These are phyloP conservation scores for Poeciliopsis presidionis DNA, from an alignment of 2,797 vertebrate species.

Conservation along the genomic window DNA sequence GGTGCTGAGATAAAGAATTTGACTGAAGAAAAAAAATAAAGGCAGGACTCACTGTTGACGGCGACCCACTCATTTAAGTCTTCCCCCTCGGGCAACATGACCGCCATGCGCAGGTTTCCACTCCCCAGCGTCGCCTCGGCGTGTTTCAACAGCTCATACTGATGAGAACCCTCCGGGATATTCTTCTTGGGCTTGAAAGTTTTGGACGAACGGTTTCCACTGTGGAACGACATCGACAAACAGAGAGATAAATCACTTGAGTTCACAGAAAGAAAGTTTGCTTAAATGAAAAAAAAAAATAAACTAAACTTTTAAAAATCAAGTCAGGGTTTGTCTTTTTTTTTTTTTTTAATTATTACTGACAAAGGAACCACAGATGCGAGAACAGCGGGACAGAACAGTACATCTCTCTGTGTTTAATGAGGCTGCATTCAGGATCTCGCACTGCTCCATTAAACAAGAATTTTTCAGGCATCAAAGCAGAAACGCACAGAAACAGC, in stretches of 20 bases:
- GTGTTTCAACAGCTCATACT: slow-evolving; percentile 97
- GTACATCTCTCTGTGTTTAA: slow-evolving; percentile 50
- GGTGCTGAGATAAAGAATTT: slow-evolving; percentile 8
- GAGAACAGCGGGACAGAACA: slow-evolving; percentile 41
- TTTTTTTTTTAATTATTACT: neutral
- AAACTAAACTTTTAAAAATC: neutral
- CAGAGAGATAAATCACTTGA: slow-evolving; percentile 5
- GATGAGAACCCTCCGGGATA: slow-evolving; percentile 97
- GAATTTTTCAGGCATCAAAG: slow-evolving; percentile 47
- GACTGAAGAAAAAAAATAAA: slow-evolving; percentile 9
- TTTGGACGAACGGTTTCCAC: slow-evolving; percentile 93
- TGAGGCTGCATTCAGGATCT: slow-evolving; percentile 59
- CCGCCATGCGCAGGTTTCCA: slow-evolving; percentile 96
- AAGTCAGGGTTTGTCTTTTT: neutral
- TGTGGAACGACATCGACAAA: slow-evolving; percentile 60
- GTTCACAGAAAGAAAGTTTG: neutral
- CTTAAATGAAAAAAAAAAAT: neutral
- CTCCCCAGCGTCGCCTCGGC: slow-evolving; percentile 97
- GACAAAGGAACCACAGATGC: slow-evolving; percentile 5
- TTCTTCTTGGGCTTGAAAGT: slow-evolving; percentile 99
- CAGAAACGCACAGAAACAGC: slow-evolving; percentile 15
- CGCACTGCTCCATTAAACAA: slow-evolving; percentile 59
- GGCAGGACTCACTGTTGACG: slow-evolving; percentile 92
- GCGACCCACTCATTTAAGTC: slow-evolving; percentile 99
- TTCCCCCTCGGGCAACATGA: slow-evolving; percentile 97